Evolutionary conservation across 2,797 vertebrate genomes (phyloP).

Genomic region (Falco berigora): DNA sequence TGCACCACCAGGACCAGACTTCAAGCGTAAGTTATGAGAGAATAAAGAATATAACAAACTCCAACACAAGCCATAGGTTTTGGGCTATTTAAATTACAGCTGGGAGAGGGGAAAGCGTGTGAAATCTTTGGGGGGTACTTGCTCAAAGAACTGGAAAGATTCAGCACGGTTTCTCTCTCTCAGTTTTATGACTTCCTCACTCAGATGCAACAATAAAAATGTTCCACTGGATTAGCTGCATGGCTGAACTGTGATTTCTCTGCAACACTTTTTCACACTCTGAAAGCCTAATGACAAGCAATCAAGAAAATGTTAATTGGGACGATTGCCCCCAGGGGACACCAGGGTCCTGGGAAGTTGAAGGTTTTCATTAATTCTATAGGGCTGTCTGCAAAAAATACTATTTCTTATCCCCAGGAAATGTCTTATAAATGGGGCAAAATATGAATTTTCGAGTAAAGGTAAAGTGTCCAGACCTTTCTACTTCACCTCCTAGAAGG

Average conservation of each 20-base stretch:
- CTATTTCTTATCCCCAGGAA: background rate
- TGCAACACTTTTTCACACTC: constrained; percentile 37
- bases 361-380: constrained; percentile 35
- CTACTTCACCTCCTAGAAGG: background rate
- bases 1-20: background rate
- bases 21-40: constrained; percentile 38
- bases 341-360: constrained; percentile 10
- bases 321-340: background rate
- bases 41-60: constrained; percentile 42
- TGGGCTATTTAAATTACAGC: constrained; percentile 39
- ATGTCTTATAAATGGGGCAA: background rate
- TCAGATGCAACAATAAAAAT: constrained; percentile 54
- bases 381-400: background rate
- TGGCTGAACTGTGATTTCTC: constrained; percentile 57
- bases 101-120: background rate
- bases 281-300: constrained; percentile 52
- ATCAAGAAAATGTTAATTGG: constrained; percentile 64
- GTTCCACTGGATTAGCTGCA: constrained; percentile 51
- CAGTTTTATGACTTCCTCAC: constrained; percentile 32
- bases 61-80: constrained; percentile 40
- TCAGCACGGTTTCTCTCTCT: constrained; percentile 30
- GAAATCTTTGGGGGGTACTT: constrained; percentile 51
- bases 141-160: constrained; percentile 52
- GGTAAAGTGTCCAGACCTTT: background rate
- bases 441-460: constrained; percentile 10